Evolutionary conservation across 2,888 invertebrate genomes (phyloP), one percentile per base, ranked within the genome.

Genomic region (Bimastos eiseni): DNA sequence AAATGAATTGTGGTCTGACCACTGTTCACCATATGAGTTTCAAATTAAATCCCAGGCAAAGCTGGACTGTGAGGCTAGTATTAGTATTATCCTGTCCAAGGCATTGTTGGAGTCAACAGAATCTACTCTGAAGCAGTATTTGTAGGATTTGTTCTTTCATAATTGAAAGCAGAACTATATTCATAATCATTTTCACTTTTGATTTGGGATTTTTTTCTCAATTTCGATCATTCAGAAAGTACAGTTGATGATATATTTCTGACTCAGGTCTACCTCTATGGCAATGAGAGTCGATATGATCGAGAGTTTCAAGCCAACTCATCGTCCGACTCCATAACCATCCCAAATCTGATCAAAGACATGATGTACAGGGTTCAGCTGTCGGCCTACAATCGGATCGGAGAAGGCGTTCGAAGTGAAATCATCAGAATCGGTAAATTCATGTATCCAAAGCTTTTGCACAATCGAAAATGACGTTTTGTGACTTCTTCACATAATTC

Each of bases 291-390:
- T 92, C 96, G 96, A 93, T 96, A 94, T 92, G 95, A 95, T 93
- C 95, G 94, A 88, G 95, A 95, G 93, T 97, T 98, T 96, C 97
- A 97, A 0, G 96, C 98, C 91, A 98, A 98, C 93, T 97, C 98
- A 11, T 97, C 98, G 0, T 97, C 97, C n/a, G 97, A 97, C n/a
- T 97, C 97, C 4, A 97, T 98, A 19, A 96, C 98, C 89, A 97
- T 99, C 36, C 97, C 97, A 94, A 98, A 98, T 94, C 96, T 99
- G 91, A 97, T 97, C 21, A 96, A 97, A 5, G 98, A 98, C 90
- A 97, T 97, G 5, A 96, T 97, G 6, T 99, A 99, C 95, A 97
- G 97, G 92, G 97, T 98, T 0, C 96, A 97, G 91, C 97, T 99
- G 17, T 98, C 98, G 19, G 98, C 98, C 0, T 96, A 97, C 93